These are phyloP conservation scores for Amphiprion percula DNA, from an alignment of 2,113 vertebrate species.

Conservation along the genomic window DNA sequence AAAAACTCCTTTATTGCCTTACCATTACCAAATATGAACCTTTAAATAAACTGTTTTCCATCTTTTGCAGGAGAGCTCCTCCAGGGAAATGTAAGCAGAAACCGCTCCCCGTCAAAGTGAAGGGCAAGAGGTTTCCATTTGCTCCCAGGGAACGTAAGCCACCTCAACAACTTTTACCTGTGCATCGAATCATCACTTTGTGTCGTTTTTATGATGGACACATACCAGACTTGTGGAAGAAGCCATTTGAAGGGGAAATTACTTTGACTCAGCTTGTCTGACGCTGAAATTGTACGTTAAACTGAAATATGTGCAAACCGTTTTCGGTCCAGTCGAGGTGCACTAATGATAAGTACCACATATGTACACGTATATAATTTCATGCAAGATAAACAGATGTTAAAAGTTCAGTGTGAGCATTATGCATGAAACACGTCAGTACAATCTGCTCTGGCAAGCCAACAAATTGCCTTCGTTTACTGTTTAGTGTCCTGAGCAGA, in stretches of 20 bases:
- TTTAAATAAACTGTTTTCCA: too few species aligned
- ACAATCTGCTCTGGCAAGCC: slow-evolving; percentile 11
- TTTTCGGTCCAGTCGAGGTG: slow-evolving; percentile 1
- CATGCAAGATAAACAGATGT: slow-evolving; percentile 18
- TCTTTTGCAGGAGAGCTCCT: slow-evolving; percentile 85
- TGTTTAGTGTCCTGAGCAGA: slow-evolving; percentile 30
- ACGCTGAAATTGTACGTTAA: neutral
- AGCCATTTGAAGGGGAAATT: neutral
- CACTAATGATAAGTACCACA: too few species aligned
- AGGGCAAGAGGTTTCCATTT: slow-evolving; percentile 85
- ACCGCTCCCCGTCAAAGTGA: slow-evolving; percentile 84
- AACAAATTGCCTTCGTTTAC: slow-evolving; percentile 6
- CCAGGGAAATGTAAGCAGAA: slow-evolving; percentile 89
- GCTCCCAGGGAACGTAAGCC: slow-evolving; percentile 85
- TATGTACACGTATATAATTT: slow-evolving; percentile 26
- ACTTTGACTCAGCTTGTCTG: slow-evolving; percentile 17
- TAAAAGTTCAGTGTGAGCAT: slow-evolving; percentile 1
- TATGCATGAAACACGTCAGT: neutral
- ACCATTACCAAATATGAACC: too few species aligned
- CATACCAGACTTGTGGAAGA: slow-evolving; percentile 26
- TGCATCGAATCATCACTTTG: neutral
- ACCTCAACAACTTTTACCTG: neutral
- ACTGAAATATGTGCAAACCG: neutral
- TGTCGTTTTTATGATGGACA: neutral
- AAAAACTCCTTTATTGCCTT: too few species aligned